Conservation (phyloP, 1,140 invertebrate genomes). For the Neelides sp. region DNA sequence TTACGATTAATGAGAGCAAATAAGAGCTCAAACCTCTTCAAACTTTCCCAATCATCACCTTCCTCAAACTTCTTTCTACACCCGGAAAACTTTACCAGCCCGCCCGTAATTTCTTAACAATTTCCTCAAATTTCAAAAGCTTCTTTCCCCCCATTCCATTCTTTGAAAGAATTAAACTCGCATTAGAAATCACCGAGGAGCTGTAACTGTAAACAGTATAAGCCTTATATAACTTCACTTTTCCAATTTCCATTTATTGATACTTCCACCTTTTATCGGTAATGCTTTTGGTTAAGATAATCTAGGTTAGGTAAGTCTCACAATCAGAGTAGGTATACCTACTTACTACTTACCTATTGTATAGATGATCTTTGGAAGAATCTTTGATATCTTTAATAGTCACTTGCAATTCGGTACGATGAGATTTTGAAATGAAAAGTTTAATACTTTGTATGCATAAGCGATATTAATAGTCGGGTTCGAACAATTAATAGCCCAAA, state of each 20-base stretch:
- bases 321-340: not conserved
- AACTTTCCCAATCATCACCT: not conserved
- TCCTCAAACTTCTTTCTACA: not conserved
- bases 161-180: not conserved
- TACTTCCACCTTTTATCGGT: slow-evolving; percentile 1
- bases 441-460: no score
- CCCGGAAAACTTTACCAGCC: no score
- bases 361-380: not conserved
- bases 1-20: no score
- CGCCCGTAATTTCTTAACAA: no score
- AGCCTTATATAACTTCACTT: no score
- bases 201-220: no score
- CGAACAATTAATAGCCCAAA: no score
- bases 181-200: not conserved
- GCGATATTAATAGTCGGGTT: no score
- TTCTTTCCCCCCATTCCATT: not conserved
- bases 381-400: no score
- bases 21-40: no score
- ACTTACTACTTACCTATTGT: not conserved
- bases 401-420: no score
- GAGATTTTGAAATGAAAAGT: no score
- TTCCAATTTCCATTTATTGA: not conserved
- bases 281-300: not conserved
- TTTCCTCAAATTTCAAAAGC: not conserved
- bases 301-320: not conserved